These are phyloP conservation scores for Adelges cooleyi DNA, from an alignment of 1,140 invertebrate species.

Conservation along the genomic window DNA sequence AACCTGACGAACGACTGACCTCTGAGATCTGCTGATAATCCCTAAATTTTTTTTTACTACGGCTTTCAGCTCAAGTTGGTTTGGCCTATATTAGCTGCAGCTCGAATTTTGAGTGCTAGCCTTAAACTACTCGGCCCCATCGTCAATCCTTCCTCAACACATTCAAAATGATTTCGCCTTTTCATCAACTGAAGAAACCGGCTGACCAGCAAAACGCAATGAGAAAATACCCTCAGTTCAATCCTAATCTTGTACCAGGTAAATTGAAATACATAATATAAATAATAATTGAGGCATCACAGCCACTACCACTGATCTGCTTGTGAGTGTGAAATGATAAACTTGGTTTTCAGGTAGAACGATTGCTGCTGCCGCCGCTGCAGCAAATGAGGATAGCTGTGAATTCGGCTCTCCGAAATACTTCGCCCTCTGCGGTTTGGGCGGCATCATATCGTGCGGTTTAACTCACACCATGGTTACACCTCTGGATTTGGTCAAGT, in stretches of 20 bases:
- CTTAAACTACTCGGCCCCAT: too few relatives aligned
- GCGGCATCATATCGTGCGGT: constrained; percentile 68
- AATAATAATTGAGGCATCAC: background rate
- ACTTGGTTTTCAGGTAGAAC: constrained; percentile 16
- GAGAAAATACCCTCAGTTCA: background rate
- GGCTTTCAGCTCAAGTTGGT: background rate
- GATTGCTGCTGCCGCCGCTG: constrained; percentile 44
- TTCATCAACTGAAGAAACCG: constrained; percentile 9
- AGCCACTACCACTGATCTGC: background rate
- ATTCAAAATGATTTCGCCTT: constrained; percentile 2
- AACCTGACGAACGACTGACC: too few relatives aligned
- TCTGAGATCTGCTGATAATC: background rate
- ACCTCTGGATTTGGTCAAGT: constrained; percentile 67
- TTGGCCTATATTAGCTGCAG: background rate
- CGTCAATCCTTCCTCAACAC: background rate
- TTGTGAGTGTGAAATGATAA: background rate
- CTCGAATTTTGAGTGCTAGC: too few relatives aligned
- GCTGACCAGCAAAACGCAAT: background rate
- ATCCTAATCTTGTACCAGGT: constrained; percentile 11
- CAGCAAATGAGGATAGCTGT: constrained; percentile 42
- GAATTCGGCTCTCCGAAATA: constrained; percentile 58
- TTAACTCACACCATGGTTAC: constrained; percentile 59
- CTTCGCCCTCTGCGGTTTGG: constrained; percentile 61
- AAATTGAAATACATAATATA: background rate
- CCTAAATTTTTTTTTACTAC: background rate